Conservation (phyloP, 2,888 invertebrate species). For the Archips crataeganus region DNA sequence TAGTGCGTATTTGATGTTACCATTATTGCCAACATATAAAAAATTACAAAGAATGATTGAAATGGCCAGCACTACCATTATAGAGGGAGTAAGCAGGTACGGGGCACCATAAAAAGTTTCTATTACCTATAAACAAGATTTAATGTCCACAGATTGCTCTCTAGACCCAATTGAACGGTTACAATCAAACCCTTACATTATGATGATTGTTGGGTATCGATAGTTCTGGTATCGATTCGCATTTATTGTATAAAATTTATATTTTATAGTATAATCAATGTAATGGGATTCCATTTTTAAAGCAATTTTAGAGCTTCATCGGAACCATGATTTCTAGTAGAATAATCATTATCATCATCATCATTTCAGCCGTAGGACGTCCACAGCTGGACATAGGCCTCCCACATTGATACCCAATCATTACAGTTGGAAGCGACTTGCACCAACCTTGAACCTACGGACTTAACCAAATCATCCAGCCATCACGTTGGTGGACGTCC, state of each 20-base stretch:
- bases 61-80: background rate
- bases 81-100: constrained; percentile 12
- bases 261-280: too few species aligned
- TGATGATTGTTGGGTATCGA: background rate
- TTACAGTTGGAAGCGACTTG: too few species aligned
- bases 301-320: too few species aligned
- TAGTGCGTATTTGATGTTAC: background rate
- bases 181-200: constrained; percentile 26
- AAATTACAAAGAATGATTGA: constrained; percentile 2
- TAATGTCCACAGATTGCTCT: constrained; percentile 21
- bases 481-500: too few species aligned
- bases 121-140: constrained; percentile 35
- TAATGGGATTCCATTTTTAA: too few species aligned
- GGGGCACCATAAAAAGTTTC: constrained; percentile 24
- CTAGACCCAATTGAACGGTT: constrained; percentile 10
- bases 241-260: background rate
- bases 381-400: too few species aligned
- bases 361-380: too few species aligned
- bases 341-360: too few species aligned
- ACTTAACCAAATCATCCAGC: too few species aligned
- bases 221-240: background rate
- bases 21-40: background rate
- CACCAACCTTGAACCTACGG: too few species aligned
- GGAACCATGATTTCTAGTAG: too few species aligned
- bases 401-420: too few species aligned